Evolutionary conservation across 2,113 vertebrate species (phyloP).

Genomic region (pig (Sus scrofa)): DNA sequence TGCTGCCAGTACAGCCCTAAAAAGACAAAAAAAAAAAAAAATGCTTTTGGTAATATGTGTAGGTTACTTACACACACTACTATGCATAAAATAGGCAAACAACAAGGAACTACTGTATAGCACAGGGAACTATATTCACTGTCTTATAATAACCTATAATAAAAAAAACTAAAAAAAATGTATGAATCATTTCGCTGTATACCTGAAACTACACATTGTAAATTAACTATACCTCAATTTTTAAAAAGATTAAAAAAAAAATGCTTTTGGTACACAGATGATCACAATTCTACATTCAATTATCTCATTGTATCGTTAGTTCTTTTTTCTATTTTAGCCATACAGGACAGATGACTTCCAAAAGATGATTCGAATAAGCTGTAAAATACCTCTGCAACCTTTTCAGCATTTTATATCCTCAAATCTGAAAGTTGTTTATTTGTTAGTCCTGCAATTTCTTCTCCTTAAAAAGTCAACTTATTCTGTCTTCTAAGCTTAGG

Average conservation of each 20-base stretch:
- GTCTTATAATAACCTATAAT: not conserved
- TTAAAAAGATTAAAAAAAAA: not conserved
- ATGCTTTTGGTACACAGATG: not conserved
- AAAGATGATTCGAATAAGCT: not conserved
- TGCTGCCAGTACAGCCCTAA: no score
- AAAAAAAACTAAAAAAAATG: not conserved
- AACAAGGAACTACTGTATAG: not conserved
- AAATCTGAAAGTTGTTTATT: not conserved
- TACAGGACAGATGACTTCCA: not conserved
- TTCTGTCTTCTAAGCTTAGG: not conserved
- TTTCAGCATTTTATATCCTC: not conserved
- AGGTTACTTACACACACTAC: not conserved
- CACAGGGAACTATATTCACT: not conserved
- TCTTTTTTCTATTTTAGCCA: not conserved
- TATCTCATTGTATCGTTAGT: not conserved
- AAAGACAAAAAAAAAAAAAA: not conserved
- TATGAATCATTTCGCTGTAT: not conserved
- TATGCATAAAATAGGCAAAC: not conserved
- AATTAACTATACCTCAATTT: not conserved
- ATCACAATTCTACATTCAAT: not conserved
- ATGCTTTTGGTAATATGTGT: not conserved
- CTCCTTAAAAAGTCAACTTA: conserved; percentile 15
- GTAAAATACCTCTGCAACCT: not conserved
- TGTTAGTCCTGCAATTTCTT: not conserved
- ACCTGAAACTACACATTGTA: not conserved